Percentiles rank a stretch among this genome's conserved stretches.
Conservation (phyloP, 2,113 vertebrate genomes). For the Chloebia gouldiae region DNA sequence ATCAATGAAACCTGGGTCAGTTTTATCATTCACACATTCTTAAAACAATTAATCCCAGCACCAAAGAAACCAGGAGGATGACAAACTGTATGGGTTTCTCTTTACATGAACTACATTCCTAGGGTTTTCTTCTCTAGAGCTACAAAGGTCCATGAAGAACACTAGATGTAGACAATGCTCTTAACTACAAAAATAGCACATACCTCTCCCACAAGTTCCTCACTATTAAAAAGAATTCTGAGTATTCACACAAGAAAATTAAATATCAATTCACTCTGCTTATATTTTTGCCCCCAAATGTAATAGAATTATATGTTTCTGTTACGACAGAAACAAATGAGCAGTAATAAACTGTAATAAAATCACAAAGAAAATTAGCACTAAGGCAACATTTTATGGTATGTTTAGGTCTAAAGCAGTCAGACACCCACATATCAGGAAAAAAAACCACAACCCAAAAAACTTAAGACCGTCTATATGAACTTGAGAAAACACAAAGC, state of each 20-base stretch:
- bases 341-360: not conserved
- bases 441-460: not conserved
- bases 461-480: not conserved
- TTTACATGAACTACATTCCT: not conserved
- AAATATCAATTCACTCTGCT: not conserved
- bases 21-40: conserved; percentile 18
- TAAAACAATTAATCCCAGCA: conserved; percentile 3
- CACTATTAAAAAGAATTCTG: not conserved
- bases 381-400: not conserved
- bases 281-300: not conserved
- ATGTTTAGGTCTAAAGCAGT: not conserved
- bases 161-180: not conserved
- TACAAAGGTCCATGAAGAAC: not conserved
- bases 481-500: conserved; percentile 21
- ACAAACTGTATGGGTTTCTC: not conserved
- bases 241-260: conserved; percentile 37
- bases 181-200: not conserved
- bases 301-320: not conserved
- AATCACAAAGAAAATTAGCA: conserved; percentile 4
- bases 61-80: not conserved
- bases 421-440: not conserved
- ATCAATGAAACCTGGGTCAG: conserved; percentile 22
- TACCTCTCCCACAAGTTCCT: not conserved
- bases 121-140: not conserved
- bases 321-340: not conserved